Conservation (phyloP, 2,797 vertebrate genomes). For the Agapornis canus region DNA sequence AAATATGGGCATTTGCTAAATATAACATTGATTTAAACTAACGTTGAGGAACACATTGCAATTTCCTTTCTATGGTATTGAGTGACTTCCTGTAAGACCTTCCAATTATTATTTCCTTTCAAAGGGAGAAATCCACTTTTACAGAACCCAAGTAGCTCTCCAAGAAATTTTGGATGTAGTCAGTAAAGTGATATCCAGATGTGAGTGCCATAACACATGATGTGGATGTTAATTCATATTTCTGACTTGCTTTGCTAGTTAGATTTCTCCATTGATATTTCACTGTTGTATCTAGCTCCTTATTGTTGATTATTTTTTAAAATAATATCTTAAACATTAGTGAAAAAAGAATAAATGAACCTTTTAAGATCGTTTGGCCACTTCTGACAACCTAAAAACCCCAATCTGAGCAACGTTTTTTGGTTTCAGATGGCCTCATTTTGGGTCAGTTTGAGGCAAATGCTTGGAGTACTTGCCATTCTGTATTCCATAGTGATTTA, state of each 20-base stretch:
- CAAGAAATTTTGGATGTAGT: constrained; percentile 33
- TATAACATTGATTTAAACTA: constrained; percentile 61
- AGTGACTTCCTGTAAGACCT: constrained; percentile 69
- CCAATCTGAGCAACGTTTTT: neutral
- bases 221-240: constrained; percentile 49
- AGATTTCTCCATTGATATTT: neutral
- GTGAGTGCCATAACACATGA: constrained; percentile 28
- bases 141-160: constrained; percentile 44
- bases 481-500: neutral
- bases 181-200: constrained; percentile 59
- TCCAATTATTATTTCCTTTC: constrained; percentile 66
- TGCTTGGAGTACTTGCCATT: neutral
- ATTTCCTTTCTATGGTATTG: constrained; percentile 42
- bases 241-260: constrained; percentile 19
- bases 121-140: constrained; percentile 58
- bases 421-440: neutral
- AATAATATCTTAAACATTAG: neutral
- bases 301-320: neutral
- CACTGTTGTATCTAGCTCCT: neutral
- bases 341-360: neutral
- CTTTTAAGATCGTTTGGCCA: neutral
- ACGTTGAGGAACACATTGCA: constrained; percentile 65
- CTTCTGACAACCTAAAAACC: neutral
- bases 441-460: neutral
- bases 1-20: constrained; percentile 56